These are phyloP conservation scores for Diplazon laetatorius DNA, from an alignment of 2,888 invertebrate species.

Conservation along the genomic window DNA sequence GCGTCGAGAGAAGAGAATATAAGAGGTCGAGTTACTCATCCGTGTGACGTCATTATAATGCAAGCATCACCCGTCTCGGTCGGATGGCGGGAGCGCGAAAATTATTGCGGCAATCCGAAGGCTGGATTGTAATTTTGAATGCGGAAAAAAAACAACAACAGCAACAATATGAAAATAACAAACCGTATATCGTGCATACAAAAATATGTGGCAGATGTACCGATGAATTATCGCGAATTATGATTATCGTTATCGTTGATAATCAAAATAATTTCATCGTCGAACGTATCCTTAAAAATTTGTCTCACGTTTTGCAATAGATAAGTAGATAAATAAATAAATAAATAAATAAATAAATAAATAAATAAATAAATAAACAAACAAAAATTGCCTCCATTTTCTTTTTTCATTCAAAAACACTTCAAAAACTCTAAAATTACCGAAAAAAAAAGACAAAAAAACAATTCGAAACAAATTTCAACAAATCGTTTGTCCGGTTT, in stretches of 20 bases:
- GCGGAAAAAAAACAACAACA: background rate
- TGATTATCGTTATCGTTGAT: background rate
- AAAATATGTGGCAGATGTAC: constrained; percentile 7
- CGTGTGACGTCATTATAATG: constrained; percentile 48
- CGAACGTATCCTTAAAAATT: background rate
- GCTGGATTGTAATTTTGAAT: constrained; percentile 9
- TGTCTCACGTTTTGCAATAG: background rate
- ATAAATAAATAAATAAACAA: too few species aligned
- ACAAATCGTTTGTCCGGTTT: too few species aligned
- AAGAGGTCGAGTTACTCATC: background rate
- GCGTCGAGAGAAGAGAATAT: constrained; percentile 5
- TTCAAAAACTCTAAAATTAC: too few species aligned
- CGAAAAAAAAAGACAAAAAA: too few species aligned
- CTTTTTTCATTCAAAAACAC: too few species aligned
- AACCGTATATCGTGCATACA: constrained; percentile 20
- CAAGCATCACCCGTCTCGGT: constrained; percentile 27
- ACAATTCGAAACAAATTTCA: too few species aligned
- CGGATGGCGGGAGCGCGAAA: constrained; percentile 29
- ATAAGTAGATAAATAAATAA: background rate
- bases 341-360: too few species aligned
- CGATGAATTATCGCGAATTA: background rate
- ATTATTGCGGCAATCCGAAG: constrained; percentile 45
- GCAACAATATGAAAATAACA: background rate
- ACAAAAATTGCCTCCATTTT: too few species aligned
- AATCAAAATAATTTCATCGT: background rate